A percentile compares a stretch with the other conserved stretches of the same genome.
These are phyloP conservation scores for Melinaea marsaeus DNA, from an alignment of 2,888 invertebrate genomes.

Conservation along the genomic window DNA sequence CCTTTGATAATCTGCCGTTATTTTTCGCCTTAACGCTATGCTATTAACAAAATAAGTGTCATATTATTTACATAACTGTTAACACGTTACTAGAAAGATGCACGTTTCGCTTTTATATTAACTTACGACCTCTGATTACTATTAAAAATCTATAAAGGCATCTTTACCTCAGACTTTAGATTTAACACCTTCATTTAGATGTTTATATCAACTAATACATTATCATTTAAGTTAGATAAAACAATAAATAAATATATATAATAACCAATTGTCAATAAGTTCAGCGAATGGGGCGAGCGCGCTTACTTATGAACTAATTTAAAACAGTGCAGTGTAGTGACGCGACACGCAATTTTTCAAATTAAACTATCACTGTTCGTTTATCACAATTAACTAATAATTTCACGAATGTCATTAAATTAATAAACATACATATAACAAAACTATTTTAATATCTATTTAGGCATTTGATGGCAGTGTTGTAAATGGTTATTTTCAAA, in stretches of 20 bases:
- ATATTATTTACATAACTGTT: conserved; percentile 70
- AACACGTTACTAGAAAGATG: conserved; percentile 71
- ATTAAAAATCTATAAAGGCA: conserved; percentile 78
- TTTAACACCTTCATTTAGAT: conserved; percentile 72
- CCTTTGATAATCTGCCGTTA: conserved; percentile 71
- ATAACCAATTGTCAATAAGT: conserved; percentile 60
- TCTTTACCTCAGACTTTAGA: conserved; percentile 78
- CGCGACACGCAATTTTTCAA: conserved; percentile 28
- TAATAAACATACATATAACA: conserved; percentile 54
- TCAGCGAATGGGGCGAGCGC: conserved; percentile 23
- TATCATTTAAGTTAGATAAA: conserved; percentile 67
- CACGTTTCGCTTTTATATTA: conserved; percentile 63
- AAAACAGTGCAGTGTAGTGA: conserved; percentile 19
- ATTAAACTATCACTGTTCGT: conserved; percentile 62
- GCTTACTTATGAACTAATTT: conserved; percentile 16
- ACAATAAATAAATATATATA: conserved; percentile 67
- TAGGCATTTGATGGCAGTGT: conserved; percentile 78
- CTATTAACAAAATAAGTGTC: conserved; percentile 75
- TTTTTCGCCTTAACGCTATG: conserved; percentile 62
- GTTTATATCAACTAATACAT: conserved; percentile 67
- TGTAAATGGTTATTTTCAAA: conserved; percentile 73
- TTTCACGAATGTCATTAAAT: conserved; percentile 64
- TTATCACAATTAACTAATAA: conserved; percentile 75
- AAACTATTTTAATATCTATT: conserved; percentile 64
- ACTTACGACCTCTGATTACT: conserved; percentile 63